Evolutionary conservation across 1,140 invertebrate species (phyloP), one percentile per base, ranked within the genome.

Genomic region (Drosophila teissieri): DNA sequence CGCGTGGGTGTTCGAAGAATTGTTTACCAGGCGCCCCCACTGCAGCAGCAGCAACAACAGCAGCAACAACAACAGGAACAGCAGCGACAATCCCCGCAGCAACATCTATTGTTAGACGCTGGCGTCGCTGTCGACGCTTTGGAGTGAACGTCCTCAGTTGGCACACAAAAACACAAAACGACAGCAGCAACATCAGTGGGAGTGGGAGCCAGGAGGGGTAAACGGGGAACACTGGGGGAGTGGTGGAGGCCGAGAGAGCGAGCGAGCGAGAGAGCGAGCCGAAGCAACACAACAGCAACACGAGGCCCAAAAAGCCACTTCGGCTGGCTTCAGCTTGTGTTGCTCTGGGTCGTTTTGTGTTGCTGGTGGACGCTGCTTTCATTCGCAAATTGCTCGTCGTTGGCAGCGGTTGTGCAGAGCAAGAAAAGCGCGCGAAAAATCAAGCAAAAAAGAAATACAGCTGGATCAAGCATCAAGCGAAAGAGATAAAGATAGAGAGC

Each of bases 341-440:
- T 12, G 53, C 49, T 63, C 42, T 14, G 62, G 51, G 19, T 49
- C 36, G 44, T 27, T 46, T 69, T 48, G 44, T 61, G 56, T 39
- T 36, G 58, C 17, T 56, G 42, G 68, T 62, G 70, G 74, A 73
- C 57, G 81, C 75, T 81, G 68, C 74, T 82, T 88, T 92, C 91
- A 92, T 90, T 92, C 91, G 85, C 84, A 91, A 92, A 91, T 92
- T 80, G 82, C 86, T 88, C 88, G 85, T 92, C 91, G 88, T 85
- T 77, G 82, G 72, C 64, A 89, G 60, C 91, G 91, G 91, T 91
- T 91, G 70, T 85, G 69, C 14, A 22, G 42, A 48, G 65, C 37
- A 34, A 54, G 40, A 89, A 89, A 89, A 88, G 84, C 84, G 83
- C 83, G 80, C 82, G 82, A 75, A 84, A 85, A 64, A 61, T 37